Evolutionary conservation across 2,888 invertebrate genomes (phyloP), one percentile per base, ranked within the genome.

Genomic region (Pachydiplax longipennis): DNA sequence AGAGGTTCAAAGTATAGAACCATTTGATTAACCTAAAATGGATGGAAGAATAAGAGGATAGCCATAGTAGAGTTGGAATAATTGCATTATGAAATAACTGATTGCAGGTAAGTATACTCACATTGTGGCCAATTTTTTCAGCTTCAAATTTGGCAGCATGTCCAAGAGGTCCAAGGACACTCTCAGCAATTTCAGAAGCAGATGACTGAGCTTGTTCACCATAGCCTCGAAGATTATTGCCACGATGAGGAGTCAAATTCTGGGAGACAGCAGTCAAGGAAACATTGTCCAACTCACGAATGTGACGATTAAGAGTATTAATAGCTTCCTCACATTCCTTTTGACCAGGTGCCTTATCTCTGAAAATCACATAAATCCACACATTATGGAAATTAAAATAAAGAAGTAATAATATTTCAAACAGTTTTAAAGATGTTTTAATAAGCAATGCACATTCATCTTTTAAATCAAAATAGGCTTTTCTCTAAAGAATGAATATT

Each of bases 291-390:
- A 99, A 94, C 90, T 97, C 97, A 0, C 97, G 95, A 10, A 98
- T 96, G 92, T 97, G 96, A 0, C 95, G 95, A 92, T 95, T 96
- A 13, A 99, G 94, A 0, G 96, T 96, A 61, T 98, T 97, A 73
- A 98, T 95, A 0, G 98, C 98, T 0, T 95, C 95, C 82, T 98
- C 97, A 94, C 99, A 99, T 94, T 99, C 99, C 6, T 97, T 96
- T 94, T 99, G 99, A 0, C 99, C 99, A 0, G 99, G 99, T 0
- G 99, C 99, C 93, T 98, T 98, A 93, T 99, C 99, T 90, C 98
- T 97, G 93, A 0, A 91, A 92, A 81, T 90, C 18, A 73, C 3
- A 90, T 10, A 12, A 35, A 22, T 37, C 25, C 13, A 81, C 3
- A 18, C 31, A 81, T 82, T 65, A 18, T 18, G 1, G 8, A 53